A percentile compares a stretch with the other conserved stretches of the same genome.
These are phyloP conservation scores for Yponomeuta evonymella DNA, from an alignment of 2,888 invertebrate genomes.

Conservation along the genomic window DNA sequence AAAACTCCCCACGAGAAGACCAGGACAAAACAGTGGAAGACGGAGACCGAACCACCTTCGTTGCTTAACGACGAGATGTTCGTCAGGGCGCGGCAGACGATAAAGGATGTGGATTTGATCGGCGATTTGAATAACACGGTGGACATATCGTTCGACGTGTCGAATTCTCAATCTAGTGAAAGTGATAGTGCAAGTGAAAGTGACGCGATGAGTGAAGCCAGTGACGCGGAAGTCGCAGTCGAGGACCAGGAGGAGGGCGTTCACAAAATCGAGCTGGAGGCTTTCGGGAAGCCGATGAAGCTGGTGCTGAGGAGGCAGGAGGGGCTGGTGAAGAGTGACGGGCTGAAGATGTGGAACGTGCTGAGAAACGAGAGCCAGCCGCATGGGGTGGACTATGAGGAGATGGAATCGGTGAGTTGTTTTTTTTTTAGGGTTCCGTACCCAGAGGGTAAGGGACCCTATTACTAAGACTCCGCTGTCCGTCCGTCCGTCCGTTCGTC, in stretches of 20 bases:
- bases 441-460: too few species aligned
- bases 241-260: constrained; percentile 69
- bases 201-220: constrained; percentile 38
- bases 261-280: constrained; percentile 83
- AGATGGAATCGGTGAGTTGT: constrained; percentile 81
- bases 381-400: constrained; percentile 87
- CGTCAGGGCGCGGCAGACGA: constrained; percentile 47
- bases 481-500: too few species aligned
- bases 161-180: constrained; percentile 40
- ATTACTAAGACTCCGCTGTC: too few species aligned
- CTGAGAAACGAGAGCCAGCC: constrained; percentile 85
- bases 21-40: constrained; percentile 41
- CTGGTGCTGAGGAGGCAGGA: constrained; percentile 84
- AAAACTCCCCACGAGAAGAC: constrained; percentile 61
- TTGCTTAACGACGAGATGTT: constrained; percentile 67
- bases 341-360: constrained; percentile 88
- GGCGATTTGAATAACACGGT: constrained; percentile 64
- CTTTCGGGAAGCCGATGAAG: constrained; percentile 86
- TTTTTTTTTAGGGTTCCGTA: not conserved
- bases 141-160: constrained; percentile 55
- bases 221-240: constrained; percentile 48
- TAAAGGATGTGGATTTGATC: constrained; percentile 63
- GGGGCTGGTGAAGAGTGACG: constrained; percentile 85
- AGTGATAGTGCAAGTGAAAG: constrained; percentile 48
- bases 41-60: constrained; percentile 50